phyloP scores from a whole-genome alignment of 2,113 vertebrate genomes.

The Nothobranchius furzeri region DNA sequence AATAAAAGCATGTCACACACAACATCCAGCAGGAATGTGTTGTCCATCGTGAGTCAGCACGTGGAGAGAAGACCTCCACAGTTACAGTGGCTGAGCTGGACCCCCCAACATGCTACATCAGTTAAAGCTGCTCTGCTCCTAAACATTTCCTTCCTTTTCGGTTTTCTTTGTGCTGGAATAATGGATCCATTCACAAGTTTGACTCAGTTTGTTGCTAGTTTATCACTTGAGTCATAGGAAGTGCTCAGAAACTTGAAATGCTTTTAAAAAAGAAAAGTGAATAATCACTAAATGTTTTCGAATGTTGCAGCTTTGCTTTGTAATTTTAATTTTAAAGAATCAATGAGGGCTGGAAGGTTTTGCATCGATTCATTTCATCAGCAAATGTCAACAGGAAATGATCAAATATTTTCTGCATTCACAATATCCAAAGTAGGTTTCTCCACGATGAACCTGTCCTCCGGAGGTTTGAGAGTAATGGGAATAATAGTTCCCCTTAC shows the following conservation, averaged over 20 bases:
- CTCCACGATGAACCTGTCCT: no score
- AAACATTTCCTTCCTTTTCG: background rate
- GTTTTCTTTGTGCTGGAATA: no score
- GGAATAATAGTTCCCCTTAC: no score
- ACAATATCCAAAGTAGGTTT: background rate
- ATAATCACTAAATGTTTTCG: no score
- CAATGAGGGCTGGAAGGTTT: background rate
- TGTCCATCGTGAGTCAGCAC: constrained; percentile 59
- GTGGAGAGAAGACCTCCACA: constrained; percentile 22
- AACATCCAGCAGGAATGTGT: constrained; percentile 51
- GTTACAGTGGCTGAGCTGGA: constrained; percentile 49
- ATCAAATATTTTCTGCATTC: background rate
- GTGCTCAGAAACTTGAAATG: no score
- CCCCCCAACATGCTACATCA: constrained; percentile 48
- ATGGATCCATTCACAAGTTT: no score
- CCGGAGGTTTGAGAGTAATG: no score
- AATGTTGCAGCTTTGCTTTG: background rate
- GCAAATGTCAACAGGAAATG: background rate
- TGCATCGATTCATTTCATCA: background rate
- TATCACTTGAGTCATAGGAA: background rate
- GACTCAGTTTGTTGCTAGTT: background rate
- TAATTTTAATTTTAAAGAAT: background rate
- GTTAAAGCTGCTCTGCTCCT: constrained; percentile 16
- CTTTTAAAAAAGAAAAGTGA: no score
- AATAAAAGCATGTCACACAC: constrained; percentile 28